Evolutionary conservation across 2,113 vertebrate species (phyloP).

Genomic region (Balaenoptera acutorostrata): DNA sequence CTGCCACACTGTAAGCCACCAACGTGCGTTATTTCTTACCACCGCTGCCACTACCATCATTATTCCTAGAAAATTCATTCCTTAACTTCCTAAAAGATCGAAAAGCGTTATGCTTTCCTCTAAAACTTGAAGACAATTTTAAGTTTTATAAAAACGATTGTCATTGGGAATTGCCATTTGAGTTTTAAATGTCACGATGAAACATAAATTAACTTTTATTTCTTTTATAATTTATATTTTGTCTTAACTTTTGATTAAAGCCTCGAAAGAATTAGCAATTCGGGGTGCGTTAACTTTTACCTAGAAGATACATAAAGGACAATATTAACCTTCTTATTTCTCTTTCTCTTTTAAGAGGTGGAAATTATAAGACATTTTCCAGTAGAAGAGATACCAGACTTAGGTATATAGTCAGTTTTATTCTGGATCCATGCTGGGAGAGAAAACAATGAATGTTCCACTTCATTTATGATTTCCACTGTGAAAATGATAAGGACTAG

Average conservation of each 20-base stretch:
- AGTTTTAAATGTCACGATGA: slow-evolving; percentile 32
- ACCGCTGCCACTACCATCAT: too few relatives aligned
- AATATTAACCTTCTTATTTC: neutral
- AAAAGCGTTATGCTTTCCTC: slow-evolving; percentile 56
- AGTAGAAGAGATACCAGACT: slow-evolving; percentile 53
- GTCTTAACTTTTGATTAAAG: slow-evolving; percentile 51
- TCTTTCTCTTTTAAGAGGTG: slow-evolving; percentile 26
- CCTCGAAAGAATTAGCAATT: slow-evolving; percentile 41
- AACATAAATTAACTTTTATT: slow-evolving; percentile 62
- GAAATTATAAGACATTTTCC: slow-evolving; percentile 57
- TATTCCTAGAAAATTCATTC: slow-evolving; percentile 1
- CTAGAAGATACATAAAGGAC: slow-evolving; percentile 12
- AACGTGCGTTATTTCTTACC: neutral
- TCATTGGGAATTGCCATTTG: neutral
- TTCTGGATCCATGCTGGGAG: slow-evolving; percentile 21
- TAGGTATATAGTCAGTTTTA: slow-evolving; percentile 38
- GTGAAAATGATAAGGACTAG: slow-evolving; percentile 44
- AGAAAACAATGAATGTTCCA: slow-evolving; percentile 60
- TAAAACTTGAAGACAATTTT: slow-evolving; percentile 45
- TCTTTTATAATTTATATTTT: slow-evolving; percentile 16
- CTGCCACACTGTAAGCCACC: neutral
- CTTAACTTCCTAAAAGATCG: slow-evolving; percentile 44
- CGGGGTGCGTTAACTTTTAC: neutral
- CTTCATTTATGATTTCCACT: slow-evolving; percentile 64
- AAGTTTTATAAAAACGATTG: slow-evolving; percentile 34